Conservation (phyloP, 2,797 vertebrate genomes). For the Malacoraja senta region DNA sequence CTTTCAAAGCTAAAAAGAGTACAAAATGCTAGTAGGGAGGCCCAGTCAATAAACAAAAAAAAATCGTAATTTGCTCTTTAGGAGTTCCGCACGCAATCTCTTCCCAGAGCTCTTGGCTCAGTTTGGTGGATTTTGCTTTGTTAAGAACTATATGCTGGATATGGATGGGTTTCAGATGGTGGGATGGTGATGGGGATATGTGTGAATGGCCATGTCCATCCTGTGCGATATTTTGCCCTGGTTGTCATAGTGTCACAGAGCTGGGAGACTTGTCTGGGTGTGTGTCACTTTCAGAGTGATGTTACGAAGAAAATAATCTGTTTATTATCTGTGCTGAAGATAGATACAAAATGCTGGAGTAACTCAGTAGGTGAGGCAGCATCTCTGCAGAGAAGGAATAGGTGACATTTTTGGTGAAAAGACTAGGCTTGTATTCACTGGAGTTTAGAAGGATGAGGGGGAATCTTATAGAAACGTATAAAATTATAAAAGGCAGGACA, state of each 20-base stretch:
- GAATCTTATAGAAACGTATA: too few relatives aligned
- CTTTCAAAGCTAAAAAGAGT: too few relatives aligned
- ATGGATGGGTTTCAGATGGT: not conserved
- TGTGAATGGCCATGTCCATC: too few relatives aligned
- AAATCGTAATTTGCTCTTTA: not conserved
- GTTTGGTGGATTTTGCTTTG: not conserved
- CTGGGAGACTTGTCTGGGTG: not conserved
- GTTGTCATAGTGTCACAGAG: not conserved
- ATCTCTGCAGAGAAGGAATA: too few relatives aligned
- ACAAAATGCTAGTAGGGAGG: too few relatives aligned
- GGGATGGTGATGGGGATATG: not conserved
- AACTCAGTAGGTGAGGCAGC: too few relatives aligned
- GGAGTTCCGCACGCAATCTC: not conserved
- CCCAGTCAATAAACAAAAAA: too few relatives aligned
- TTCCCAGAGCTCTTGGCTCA: not conserved
- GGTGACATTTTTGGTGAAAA: too few relatives aligned
- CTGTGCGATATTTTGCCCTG: not conserved
- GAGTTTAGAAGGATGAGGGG: too few relatives aligned
- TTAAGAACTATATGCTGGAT: not conserved
- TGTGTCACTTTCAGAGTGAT: not conserved
- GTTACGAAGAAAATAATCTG: not conserved
- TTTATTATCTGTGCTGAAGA: not conserved
- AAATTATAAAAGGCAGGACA: too few relatives aligned
- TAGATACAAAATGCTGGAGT: too few relatives aligned
- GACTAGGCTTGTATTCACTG: too few relatives aligned